A percentile compares a stretch with the other conserved stretches of the same genome.
These are phyloP conservation scores for Ophioninae sp. DNA, from an alignment of 2,888 invertebrate genomes.

Conservation along the genomic window DNA sequence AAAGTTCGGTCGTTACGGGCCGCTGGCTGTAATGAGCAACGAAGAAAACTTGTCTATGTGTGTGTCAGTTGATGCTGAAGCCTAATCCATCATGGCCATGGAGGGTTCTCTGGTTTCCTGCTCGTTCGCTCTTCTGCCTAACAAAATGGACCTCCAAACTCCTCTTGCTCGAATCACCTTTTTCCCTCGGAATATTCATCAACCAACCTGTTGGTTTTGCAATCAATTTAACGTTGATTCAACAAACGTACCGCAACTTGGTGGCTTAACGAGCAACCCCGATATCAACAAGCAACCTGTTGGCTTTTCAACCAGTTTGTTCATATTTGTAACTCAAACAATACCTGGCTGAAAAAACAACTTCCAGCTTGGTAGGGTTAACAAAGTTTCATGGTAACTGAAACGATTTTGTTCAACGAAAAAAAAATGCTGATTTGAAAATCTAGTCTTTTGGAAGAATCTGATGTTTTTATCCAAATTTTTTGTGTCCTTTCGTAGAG, in stretches of 20 bases:
- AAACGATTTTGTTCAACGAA: too few relatives aligned
- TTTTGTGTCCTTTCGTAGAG: too few relatives aligned
- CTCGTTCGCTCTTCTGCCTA: neutral
- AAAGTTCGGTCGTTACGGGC: neutral
- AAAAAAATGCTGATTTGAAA: too few relatives aligned
- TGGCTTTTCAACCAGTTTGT: neutral
- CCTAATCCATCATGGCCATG: constrained; percentile 72
- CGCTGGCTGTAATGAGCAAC: neutral
- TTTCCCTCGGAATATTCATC: too few relatives aligned
- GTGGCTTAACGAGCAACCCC: neutral
- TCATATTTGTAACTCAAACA: neutral
- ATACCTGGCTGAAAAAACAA: neutral
- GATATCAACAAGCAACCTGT: too few relatives aligned
- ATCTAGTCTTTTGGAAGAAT: too few relatives aligned
- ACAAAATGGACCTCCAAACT: neutral
- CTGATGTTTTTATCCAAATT: too few relatives aligned
- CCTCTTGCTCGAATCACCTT: neutral
- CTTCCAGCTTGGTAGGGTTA: too few relatives aligned
- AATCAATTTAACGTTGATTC: neutral
- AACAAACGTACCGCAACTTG: neutral
- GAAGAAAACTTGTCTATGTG: neutral
- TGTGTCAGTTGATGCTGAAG: constrained; percentile 67
- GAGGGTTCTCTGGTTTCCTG: neutral
- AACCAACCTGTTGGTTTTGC: neutral
- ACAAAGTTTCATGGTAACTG: too few relatives aligned